Conservation (phyloP, 2,113 vertebrate species). For the Eurypyga helias region DNA sequence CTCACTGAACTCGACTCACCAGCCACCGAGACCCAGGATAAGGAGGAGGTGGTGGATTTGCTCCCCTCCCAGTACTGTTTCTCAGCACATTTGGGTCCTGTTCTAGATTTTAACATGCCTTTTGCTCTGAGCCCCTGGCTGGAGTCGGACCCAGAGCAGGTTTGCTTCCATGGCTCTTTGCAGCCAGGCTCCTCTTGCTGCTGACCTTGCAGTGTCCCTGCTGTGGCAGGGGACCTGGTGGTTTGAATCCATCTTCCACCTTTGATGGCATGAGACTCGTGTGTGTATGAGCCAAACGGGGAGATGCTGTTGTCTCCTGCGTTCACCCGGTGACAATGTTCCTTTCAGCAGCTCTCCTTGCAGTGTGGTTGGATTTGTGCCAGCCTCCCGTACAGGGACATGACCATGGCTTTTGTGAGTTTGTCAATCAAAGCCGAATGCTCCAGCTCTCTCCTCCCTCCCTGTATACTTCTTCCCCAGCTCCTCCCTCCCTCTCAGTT, state of each 20-base stretch:
- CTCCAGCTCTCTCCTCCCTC: not conserved
- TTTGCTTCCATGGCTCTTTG: not conserved
- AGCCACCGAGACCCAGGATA: accelerated
- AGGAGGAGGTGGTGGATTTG: not conserved
- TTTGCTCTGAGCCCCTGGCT: not conserved
- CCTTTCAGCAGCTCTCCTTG: not conserved
- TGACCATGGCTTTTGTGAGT: not conserved
- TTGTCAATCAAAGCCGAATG: not conserved
- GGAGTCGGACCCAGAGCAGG: not conserved
- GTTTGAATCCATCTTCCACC: not conserved
- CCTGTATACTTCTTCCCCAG: not conserved
- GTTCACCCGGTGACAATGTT: not conserved
- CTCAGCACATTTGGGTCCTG: not conserved
- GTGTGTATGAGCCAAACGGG: not conserved
- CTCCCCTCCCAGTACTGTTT: not conserved
- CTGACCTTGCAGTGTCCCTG: not conserved
- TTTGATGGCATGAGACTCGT: not conserved
- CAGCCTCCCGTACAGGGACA: not conserved
- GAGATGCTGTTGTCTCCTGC: not conserved
- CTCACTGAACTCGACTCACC: accelerated
- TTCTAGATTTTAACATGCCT: accelerated
- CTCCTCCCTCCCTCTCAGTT: not conserved
- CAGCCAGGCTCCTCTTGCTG: not conserved
- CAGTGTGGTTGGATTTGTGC: not conserved
- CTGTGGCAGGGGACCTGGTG: not conserved